Conservation (phyloP, 1,140 invertebrate species). For the Leptopilina boulardi region DNA sequence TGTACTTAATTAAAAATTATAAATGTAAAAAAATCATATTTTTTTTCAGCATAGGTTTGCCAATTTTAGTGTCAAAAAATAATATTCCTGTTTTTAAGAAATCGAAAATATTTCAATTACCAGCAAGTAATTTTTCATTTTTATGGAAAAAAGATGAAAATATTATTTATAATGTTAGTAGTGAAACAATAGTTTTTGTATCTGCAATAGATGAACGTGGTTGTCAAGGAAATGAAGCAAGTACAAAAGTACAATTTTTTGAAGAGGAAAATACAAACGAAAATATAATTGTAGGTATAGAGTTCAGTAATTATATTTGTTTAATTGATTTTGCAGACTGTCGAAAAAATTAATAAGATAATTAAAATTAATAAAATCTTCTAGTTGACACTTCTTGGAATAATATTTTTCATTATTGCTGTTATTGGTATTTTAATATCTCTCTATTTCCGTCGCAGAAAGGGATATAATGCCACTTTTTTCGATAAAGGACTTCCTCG, state of each 20-base stretch:
- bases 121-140: conserved; percentile 49
- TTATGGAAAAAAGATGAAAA: conserved; percentile 48
- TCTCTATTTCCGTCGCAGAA: conserved; percentile 39
- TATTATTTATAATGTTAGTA: conserved; percentile 31
- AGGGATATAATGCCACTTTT: conserved; percentile 43
- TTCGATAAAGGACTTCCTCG: conserved; percentile 38
- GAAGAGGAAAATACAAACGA: not conserved
- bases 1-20: not conserved
- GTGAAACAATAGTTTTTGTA: conserved; percentile 61
- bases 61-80: conserved; percentile 61
- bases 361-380: conserved; percentile 35
- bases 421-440: conserved; percentile 30
- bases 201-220: conserved; percentile 54
- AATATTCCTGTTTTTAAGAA: conserved; percentile 65
- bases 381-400: conserved; percentile 32
- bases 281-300: conserved; percentile 50
- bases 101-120: conserved; percentile 56
- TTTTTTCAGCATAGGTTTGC: conserved; percentile 61
- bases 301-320: too few relatives aligned
- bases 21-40: conserved; percentile 11
- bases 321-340: too few relatives aligned
- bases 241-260: conserved; percentile 44
- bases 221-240: conserved; percentile 59
- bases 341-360: conserved; percentile 36
- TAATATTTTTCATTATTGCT: conserved; percentile 37